phyloP scores from a whole-genome alignment of 2,113 vertebrate genomes.

The Gobiocypris rarus region DNA sequence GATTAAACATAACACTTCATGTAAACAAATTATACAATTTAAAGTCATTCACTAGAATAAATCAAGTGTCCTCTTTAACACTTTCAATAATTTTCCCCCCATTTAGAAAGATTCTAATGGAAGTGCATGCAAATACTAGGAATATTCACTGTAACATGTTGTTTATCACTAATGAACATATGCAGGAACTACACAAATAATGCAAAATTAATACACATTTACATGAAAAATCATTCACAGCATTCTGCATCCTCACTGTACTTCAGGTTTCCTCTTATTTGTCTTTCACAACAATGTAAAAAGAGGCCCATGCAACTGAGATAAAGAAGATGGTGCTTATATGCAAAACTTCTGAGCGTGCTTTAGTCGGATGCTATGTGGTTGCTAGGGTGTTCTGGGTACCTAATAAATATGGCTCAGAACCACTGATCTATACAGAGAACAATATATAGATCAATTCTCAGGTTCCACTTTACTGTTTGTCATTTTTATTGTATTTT shows the following conservation, averaged over 20 bases:
- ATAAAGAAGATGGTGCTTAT: not conserved
- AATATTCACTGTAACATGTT: not conserved
- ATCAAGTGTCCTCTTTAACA: not conserved
- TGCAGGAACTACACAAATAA: not conserved
- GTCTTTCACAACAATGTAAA: not conserved
- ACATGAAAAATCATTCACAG: not conserved
- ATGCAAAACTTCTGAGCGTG: not conserved
- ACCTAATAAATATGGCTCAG: not conserved
- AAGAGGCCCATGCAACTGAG: not conserved
- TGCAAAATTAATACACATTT: not conserved
- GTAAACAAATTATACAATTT: too few relatives aligned
- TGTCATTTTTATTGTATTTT: too few relatives aligned
- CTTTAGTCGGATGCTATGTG: too few relatives aligned
- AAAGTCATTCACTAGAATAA: not conserved
- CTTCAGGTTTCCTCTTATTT: not conserved
- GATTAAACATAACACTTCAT: not conserved
- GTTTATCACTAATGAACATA: not conserved
- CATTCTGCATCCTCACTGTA: not conserved
- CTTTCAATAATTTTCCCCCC: too few relatives aligned
- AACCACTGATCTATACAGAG: too few relatives aligned
- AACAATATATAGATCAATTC: too few relatives aligned
- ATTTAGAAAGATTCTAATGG: not conserved
- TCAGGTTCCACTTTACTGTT: too few relatives aligned
- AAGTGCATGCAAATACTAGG: conserved; percentile 6
- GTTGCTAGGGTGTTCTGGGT: not conserved